phyloP scores from a whole-genome alignment of 1,140 invertebrate genomes.

The Caenorhabditis remanei region DNA sequence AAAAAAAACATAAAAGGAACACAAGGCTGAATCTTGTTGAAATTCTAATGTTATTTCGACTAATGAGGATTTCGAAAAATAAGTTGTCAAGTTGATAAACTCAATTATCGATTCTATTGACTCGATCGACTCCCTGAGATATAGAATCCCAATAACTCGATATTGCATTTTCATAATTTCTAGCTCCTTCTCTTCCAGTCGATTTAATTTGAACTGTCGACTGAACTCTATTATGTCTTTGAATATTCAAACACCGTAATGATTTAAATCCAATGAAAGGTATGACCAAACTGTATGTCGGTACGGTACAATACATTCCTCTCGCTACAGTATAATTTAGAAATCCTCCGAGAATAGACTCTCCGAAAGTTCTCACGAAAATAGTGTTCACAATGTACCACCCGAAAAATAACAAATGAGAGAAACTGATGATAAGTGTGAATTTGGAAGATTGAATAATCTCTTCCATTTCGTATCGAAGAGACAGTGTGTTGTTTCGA shows the following conservation, averaged over 20 bases:
- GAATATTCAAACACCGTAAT: not conserved
- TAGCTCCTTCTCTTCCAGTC: constrained; percentile 21
- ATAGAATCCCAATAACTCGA: constrained; percentile 20
- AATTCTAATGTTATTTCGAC: no score
- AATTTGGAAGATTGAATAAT: constrained; percentile 15
- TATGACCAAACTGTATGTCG: not conserved
- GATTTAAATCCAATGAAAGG: constrained; percentile 1
- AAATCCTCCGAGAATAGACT: not conserved
- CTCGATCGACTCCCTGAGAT: not conserved
- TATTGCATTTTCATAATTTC: constrained; percentile 17
- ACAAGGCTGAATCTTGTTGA: no score
- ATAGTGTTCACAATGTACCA: not conserved
- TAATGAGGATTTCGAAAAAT: no score
- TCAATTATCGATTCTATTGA: not conserved
- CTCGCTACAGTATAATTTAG: not conserved
- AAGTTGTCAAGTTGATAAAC: not conserved
- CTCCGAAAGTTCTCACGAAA: not conserved
- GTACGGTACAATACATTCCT: not conserved
- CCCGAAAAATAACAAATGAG: not conserved
- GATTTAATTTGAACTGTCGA: constrained; percentile 25
- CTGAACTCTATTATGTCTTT: not conserved
- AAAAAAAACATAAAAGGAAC: no score
- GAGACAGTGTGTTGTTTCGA: not conserved
- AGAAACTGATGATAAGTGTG: not conserved
- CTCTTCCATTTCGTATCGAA: constrained; percentile 32